Evolutionary conservation across 2,113 vertebrate genomes (phyloP), one percentile per base, ranked within the genome.

Genomic region (Phylloscopus trochiloides): DNA sequence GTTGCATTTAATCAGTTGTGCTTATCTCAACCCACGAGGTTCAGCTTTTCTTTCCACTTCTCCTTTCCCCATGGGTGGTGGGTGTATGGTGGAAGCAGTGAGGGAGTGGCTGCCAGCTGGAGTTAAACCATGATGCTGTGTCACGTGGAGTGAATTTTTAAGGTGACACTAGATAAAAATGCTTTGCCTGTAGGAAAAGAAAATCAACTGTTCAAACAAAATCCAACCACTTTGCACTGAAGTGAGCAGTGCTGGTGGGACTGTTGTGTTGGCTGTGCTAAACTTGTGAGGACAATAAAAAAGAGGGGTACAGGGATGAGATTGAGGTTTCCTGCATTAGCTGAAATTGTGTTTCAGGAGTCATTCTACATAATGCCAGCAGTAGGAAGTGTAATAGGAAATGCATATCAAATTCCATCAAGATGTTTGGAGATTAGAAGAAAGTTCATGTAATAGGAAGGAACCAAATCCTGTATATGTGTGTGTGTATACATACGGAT

Each of bases 401-500:
- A 73, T 24, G 5, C 21, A 0, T 50, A 32, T 68, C 2, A 3
- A 76, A 75, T 89, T 73, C 38, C 3, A 18, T 52, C 8, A 6
- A 34, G 7, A 16, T 66, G 15, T 50, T 90, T 1, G 3, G 40
- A 92, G 70, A 75, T 26, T 6, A 14, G 26, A 83, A 55, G 10
- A 38, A 78, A 25, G 22, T 32, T 85, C 6, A 12, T 40, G 34
- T 66, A 21, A 32, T 24, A 16, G 31, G 28, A 55, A 86, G 43
- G 40, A 74, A 15, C 13, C 5, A 8, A 68, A 28, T 32, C 14
- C 8, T 85, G 6, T 43, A 3, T 70, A 10, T 52, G 1, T 57
- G 1, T 36, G 3, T 36, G 3, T 51, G 3, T 29, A 5, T 9
- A 13, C 16, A 43, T 1, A 40, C 3, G 10, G 13, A 17, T 20